Conservation (phyloP, 1,140 invertebrate genomes). For the Luehdorfia chinensis region DNA sequence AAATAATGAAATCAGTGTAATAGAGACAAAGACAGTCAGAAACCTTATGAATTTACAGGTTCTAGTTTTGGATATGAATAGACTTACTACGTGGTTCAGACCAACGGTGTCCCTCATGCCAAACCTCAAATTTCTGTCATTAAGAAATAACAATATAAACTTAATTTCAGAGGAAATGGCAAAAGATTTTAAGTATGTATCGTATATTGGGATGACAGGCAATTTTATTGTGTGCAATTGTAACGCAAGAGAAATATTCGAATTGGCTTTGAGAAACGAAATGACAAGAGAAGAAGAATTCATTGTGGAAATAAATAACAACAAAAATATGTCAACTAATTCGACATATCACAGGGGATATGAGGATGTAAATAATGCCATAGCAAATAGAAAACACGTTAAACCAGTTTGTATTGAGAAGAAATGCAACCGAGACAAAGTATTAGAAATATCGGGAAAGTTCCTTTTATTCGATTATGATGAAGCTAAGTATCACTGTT, state of each 20-base stretch:
- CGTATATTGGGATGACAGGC: constrained; percentile 60
- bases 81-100: constrained; percentile 72
- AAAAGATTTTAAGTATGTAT: constrained; percentile 54
- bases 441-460: constrained; percentile 21
- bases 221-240: constrained; percentile 79
- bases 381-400: constrained; percentile 28
- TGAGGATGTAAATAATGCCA: constrained; percentile 33
- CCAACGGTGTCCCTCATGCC: constrained; percentile 52
- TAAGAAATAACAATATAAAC: constrained; percentile 77
- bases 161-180: constrained; percentile 73
- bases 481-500: constrained; percentile 41
- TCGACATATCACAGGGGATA: constrained; percentile 37
- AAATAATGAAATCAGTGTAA: constrained; percentile 65
- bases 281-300: constrained; percentile 2
- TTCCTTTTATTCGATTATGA: constrained; percentile 51
- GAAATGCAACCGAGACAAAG: neutral
- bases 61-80: constrained; percentile 74
- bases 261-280: constrained; percentile 54
- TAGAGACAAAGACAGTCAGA: constrained; percentile 34
- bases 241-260: constrained; percentile 63
- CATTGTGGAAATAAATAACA: neutral
- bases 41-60: constrained; percentile 61
- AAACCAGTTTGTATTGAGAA: constrained; percentile 14
- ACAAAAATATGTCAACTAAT: neutral
- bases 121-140: constrained; percentile 56